These are phyloP conservation scores for Betta splendens DNA, from an alignment of 2,797 vertebrate genomes.

Conservation along the genomic window DNA sequence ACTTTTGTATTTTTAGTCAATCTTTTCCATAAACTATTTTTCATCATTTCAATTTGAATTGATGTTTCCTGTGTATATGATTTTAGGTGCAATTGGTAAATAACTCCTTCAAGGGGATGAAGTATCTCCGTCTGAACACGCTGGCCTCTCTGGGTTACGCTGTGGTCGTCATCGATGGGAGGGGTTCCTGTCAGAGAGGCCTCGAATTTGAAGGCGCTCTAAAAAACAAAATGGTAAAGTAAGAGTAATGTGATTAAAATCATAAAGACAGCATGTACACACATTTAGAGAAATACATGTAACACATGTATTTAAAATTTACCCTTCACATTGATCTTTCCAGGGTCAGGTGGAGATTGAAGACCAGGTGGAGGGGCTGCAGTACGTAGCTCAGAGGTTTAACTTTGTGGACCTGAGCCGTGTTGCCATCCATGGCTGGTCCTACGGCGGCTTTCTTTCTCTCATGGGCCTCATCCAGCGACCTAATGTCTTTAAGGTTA, in stretches of 20 bases:
- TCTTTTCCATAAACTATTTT: not conserved
- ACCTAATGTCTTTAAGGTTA: constrained; percentile 94
- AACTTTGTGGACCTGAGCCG: constrained; percentile 95
- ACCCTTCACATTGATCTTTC: not conserved
- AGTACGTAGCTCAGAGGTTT: constrained; percentile 94
- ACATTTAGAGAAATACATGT: too few relatives aligned
- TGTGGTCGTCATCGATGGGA: constrained; percentile 94
- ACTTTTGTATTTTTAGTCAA: not conserved
- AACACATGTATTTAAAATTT: too few relatives aligned
- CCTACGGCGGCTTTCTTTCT: constrained; percentile 95
- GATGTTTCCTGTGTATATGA: constrained; percentile 3
- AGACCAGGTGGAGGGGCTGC: constrained; percentile 96
- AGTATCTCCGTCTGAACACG: constrained; percentile 95
- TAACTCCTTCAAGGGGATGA: constrained; percentile 98
- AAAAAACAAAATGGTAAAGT: constrained; percentile 94
- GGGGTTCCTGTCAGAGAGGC: constrained; percentile 95
- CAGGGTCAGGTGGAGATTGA: constrained; percentile 98
- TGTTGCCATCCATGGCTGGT: constrained; percentile 97
- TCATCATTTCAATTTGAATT: not conserved
- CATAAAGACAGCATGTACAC: not conserved
- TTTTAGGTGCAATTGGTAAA: constrained; percentile 95
- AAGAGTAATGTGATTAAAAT: not conserved
- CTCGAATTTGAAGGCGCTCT: constrained; percentile 95
- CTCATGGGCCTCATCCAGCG: constrained; percentile 97
- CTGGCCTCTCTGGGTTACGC: constrained; percentile 94